Conservation (phyloP, 92 coral and sea anemone species). For the Porites lobata region DNA sequence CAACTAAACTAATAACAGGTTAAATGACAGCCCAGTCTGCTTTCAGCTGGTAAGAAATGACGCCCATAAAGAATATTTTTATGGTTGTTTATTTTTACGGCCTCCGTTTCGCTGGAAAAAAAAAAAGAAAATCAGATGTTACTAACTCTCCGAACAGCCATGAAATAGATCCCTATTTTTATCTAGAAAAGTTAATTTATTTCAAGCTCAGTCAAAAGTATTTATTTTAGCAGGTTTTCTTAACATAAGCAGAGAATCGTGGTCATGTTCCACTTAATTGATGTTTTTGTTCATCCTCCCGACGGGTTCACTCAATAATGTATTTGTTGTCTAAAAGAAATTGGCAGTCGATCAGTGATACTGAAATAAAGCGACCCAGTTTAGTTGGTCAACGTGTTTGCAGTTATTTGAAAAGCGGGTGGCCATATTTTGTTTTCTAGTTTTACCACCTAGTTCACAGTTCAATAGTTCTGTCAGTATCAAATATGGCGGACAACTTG, state of each 20-base stretch:
- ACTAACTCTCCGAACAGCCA: background rate
- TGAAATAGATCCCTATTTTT: too few species aligned
- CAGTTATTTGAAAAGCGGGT: slow-evolving; percentile 23
- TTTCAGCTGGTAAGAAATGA: slow-evolving; percentile 20
- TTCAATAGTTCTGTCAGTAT: slow-evolving; percentile 13
- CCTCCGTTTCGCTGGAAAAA: background rate
- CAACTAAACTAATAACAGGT: background rate
- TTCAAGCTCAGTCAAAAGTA: too few species aligned
- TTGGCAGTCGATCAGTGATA: background rate
- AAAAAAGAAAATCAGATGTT: background rate
- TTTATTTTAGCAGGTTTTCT: too few species aligned
- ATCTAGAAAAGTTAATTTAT: too few species aligned
- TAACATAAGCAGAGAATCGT: too few species aligned
- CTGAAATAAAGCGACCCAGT: background rate
- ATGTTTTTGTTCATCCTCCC: background rate
- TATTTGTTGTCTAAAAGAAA: background rate
- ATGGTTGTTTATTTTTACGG: background rate
- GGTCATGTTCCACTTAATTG: background rate
- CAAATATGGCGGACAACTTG: slow-evolving; percentile 33
- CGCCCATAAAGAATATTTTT: background rate
- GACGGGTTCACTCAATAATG: background rate
- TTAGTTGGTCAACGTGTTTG: background rate
- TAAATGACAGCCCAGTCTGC: background rate
- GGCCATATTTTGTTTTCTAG: slow-evolving; percentile 24
- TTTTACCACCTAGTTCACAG: slow-evolving; percentile 31